Evolutionary conservation across 64 coral and sea anemone species (phyloP).

Genomic region (Dendronephthya gigantea): DNA sequence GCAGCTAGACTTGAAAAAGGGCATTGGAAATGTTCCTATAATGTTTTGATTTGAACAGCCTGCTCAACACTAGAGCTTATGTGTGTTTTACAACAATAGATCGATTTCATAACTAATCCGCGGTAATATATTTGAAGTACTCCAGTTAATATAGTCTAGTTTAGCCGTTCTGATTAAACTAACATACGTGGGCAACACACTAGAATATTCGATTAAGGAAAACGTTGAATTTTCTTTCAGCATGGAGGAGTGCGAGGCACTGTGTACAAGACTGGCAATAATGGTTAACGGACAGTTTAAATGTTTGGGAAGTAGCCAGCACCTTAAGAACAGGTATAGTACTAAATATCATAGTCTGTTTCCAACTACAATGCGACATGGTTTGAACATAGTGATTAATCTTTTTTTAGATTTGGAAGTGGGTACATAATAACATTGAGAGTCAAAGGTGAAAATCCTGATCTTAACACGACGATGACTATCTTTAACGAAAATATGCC

Average conservation of each 20-base stretch:
- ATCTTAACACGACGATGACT: neutral
- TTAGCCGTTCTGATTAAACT: too few relatives aligned
- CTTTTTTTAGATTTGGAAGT: neutral
- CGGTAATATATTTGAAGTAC: too few relatives aligned
- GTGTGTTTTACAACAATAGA: too few relatives aligned
- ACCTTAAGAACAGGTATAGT: constrained; percentile 52
- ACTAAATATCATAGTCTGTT: neutral
- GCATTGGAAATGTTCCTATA: too few relatives aligned
- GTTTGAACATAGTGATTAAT: neutral
- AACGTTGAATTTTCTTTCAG: constrained; percentile 17
- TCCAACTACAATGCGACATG: too few relatives aligned
- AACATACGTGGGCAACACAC: too few relatives aligned
- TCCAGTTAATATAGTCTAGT: too few relatives aligned
- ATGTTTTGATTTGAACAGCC: too few relatives aligned
- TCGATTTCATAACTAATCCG: too few relatives aligned
- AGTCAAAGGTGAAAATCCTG: neutral
- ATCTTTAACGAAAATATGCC: neutral
- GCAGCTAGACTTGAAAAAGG: too few relatives aligned
- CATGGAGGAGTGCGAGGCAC: constrained; percentile 71
- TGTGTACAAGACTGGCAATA: constrained; percentile 64
- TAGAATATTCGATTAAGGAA: neutral
- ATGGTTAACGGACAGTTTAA: constrained; percentile 78
- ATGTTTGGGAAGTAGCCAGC: constrained; percentile 69
- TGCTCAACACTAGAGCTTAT: too few relatives aligned
- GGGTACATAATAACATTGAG: neutral